phyloP scores from a whole-genome alignment of 2,888 invertebrate genomes.

The Cantharis lateralis region DNA sequence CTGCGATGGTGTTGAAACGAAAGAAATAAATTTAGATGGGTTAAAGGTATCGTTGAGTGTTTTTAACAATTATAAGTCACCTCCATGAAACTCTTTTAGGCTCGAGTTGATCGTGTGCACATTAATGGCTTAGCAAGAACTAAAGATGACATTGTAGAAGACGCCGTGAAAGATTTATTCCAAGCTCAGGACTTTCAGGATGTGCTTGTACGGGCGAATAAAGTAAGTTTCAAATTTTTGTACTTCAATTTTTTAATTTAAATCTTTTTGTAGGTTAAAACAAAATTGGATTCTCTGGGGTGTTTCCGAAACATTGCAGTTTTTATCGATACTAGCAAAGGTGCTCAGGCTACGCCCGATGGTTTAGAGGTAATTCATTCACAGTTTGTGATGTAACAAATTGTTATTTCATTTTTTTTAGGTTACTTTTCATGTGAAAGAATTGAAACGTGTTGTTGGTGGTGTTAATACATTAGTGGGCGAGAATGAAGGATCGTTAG shows the following conservation, averaged over 20 bases:
- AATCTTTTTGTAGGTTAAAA: slow-evolving; percentile 62
- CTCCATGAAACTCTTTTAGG: slow-evolving; percentile 56
- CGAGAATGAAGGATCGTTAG: slow-evolving; percentile 88
- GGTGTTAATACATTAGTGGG: slow-evolving; percentile 87
- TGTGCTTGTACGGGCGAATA: slow-evolving; percentile 71
- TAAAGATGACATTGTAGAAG: slow-evolving; percentile 83
- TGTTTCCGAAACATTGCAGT: slow-evolving; percentile 88
- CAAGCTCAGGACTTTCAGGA: slow-evolving; percentile 85
- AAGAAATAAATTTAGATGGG: slow-evolving; percentile 60
- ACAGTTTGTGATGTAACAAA: not conserved
- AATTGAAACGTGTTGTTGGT: slow-evolving; percentile 80
- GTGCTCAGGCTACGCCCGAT: slow-evolving; percentile 74
- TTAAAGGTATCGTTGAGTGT: slow-evolving; percentile 54
- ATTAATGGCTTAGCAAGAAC: slow-evolving; percentile 86
- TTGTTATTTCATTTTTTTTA: slow-evolving; percentile 46
- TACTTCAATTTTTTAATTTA: slow-evolving; percentile 42
- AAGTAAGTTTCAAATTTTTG: slow-evolving; percentile 52
- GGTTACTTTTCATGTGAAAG: slow-evolving; percentile 86
- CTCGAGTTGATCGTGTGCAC: slow-evolving; percentile 83
- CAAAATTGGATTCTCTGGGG: slow-evolving; percentile 80
- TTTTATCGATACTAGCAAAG: slow-evolving; percentile 85
- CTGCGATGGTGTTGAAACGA: slow-evolving; percentile 40
- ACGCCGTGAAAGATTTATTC: slow-evolving; percentile 82
- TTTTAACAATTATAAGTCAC: not conserved
- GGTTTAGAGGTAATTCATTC: slow-evolving; percentile 71